A percentile compares a stretch with the other conserved stretches of the same genome.
Conservation (phyloP, 2,113 vertebrate genomes). For the Cynoglossus semilaevis region DNA sequence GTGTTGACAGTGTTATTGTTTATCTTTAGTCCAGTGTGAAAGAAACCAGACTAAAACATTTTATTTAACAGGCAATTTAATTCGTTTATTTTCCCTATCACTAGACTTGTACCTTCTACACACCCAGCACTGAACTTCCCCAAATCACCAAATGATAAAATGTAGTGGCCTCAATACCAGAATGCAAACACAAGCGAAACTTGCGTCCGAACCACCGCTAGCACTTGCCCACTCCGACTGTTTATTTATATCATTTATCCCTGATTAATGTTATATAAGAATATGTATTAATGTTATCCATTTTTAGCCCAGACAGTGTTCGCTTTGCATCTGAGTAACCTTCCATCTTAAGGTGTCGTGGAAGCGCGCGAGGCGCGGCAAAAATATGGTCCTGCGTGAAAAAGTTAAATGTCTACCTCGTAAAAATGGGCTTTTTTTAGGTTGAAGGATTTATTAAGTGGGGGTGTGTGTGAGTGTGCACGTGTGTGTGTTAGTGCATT, state of each 20-base stretch:
- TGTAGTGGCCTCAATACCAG: neutral
- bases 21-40: too few relatives aligned
- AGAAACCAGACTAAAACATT: too few relatives aligned
- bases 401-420: constrained; percentile 41
- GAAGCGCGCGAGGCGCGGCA: constrained; percentile 6
- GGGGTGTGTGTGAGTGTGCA: constrained; percentile 13
- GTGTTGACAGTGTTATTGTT: neutral
- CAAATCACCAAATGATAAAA: neutral
- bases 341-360: constrained; percentile 27
- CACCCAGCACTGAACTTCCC: constrained; percentile 10
- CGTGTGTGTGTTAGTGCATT: constrained; percentile 7
- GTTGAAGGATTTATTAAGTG: constrained; percentile 45
- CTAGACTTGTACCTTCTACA: neutral
- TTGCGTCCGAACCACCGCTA: neutral
- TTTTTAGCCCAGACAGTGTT: constrained; percentile 44
- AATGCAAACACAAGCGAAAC: constrained; percentile 2
- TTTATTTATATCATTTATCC: constrained; percentile 42
- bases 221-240: constrained; percentile 10
- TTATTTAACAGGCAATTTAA: too few relatives aligned
- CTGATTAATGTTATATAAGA: constrained; percentile 45
- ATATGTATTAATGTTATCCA: constrained; percentile 22
- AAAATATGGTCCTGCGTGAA: constrained; percentile 49
- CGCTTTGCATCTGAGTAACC: constrained; percentile 23
- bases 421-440: constrained; percentile 41
- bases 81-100: too few relatives aligned